Evolutionary conservation across 1,140 invertebrate genomes (phyloP).

Genomic region (Drosophila kohkoa): DNA sequence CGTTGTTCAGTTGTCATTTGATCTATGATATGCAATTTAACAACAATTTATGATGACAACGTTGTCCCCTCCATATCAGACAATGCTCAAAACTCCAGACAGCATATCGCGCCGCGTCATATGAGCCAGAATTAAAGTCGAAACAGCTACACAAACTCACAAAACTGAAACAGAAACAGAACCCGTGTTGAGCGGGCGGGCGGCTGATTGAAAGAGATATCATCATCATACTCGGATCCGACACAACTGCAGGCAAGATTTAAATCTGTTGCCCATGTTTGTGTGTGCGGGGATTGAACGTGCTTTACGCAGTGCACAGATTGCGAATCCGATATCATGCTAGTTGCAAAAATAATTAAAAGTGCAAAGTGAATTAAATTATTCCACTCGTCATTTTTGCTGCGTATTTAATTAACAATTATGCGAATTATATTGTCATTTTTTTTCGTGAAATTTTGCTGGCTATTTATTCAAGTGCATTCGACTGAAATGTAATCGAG

Average conservation of each 20-base stretch:
- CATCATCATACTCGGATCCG: slow-evolving; percentile 24
- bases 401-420: background rate
- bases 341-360: background rate
- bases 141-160: slow-evolving; percentile 6
- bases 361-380: slow-evolving; percentile 1
- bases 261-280: slow-evolving; percentile 31
- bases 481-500: too few relatives aligned
- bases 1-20: slow-evolving; percentile 49
- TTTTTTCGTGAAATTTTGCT: too few relatives aligned
- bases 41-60: slow-evolving; percentile 69
- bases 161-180: background rate
- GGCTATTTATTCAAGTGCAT: too few relatives aligned
- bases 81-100: slow-evolving; percentile 20
- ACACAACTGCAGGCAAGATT: slow-evolving; percentile 38
- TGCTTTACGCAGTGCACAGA: slow-evolving; percentile 31
- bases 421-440: too few relatives aligned
- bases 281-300: slow-evolving; percentile 6
- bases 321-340: background rate
- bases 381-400: background rate
- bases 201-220: slow-evolving; percentile 73
- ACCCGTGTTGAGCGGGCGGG: slow-evolving; percentile 33
- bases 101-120: slow-evolving; percentile 16
- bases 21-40: slow-evolving; percentile 74
- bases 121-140: slow-evolving; percentile 17
- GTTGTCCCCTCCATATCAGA: slow-evolving; percentile 33